Evolutionary conservation across 2,888 invertebrate genomes (phyloP).

Genomic region (Deilephila elpenor): DNA sequence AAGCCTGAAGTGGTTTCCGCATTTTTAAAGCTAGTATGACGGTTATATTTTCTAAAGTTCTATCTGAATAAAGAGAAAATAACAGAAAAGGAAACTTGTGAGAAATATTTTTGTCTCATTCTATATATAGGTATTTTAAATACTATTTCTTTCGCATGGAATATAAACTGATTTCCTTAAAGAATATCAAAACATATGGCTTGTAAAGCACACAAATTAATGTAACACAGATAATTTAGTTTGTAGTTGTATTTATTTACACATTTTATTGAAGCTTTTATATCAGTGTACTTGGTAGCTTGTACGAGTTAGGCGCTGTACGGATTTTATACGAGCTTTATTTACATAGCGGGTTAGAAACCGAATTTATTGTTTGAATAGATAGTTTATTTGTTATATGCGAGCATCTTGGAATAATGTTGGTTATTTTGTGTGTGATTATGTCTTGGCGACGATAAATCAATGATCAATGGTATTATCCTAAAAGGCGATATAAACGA

Average conservation of each 20-base stretch:
- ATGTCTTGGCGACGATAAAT: not conserved
- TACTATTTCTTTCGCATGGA: not conserved
- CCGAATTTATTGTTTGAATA: slow-evolving; percentile 23
- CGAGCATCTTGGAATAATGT: not conserved
- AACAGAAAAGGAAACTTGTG: not conserved
- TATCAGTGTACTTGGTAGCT: slow-evolving; percentile 19
- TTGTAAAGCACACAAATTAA: slow-evolving; percentile 40
- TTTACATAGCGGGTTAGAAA: slow-evolving; percentile 20
- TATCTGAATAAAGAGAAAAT: not conserved
- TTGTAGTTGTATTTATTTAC: slow-evolving; percentile 17
- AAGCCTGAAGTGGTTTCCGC: no score
- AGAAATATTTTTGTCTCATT: not conserved
- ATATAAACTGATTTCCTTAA: not conserved
- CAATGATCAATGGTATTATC: not conserved
- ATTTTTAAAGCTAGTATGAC: no score
- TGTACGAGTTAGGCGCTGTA: slow-evolving; percentile 5
- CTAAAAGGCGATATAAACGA: not conserved
- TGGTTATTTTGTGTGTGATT: not conserved
- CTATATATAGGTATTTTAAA: not conserved
- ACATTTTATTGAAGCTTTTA: slow-evolving; percentile 20
- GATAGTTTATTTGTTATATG: not conserved
- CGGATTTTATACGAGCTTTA: slow-evolving; percentile 23
- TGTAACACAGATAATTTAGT: slow-evolving; percentile 3
- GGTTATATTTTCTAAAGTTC: not conserved
- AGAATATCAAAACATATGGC: slow-evolving; percentile 41